A percentile compares a stretch with the other conserved stretches of the same genome.
Evolutionary conservation across 2,888 invertebrate species (phyloP).

Genomic region (Andrena praecox): DNA sequence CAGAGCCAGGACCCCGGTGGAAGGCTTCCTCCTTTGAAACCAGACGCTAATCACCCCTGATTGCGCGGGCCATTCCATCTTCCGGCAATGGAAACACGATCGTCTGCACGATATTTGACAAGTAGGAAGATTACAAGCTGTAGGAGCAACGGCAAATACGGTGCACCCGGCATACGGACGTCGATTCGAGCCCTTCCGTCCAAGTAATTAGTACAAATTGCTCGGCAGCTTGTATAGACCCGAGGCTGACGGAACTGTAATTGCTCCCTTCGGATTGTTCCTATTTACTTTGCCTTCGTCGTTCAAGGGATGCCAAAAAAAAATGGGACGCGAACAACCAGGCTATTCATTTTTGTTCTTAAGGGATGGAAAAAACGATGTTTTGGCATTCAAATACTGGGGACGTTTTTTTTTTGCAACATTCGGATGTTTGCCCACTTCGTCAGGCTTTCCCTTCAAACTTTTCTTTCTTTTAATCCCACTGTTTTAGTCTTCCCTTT

Average conservation of each 20-base stretch:
- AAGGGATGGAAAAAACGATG: no score
- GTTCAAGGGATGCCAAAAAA: background rate
- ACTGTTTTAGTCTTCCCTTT: no score
- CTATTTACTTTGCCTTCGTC: slow-evolving; percentile 13
- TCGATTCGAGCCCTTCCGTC: slow-evolving; percentile 25
- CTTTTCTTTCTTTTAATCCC: no score
- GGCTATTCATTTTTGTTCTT: no score
- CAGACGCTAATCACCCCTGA: slow-evolving; percentile 39
- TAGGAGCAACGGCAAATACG: slow-evolving; percentile 28
- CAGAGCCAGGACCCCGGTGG: background rate
- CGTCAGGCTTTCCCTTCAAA: no score
- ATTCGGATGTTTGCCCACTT: no score
- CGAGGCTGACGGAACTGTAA: background rate
- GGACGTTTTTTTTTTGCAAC: no score
- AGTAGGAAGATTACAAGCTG: slow-evolving; percentile 51
- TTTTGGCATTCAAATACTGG: no score
- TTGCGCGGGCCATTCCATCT: slow-evolving; percentile 30
- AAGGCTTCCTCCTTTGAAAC: slow-evolving; percentile 40
- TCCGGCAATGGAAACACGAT: slow-evolving; percentile 38
- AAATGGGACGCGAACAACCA: no score
- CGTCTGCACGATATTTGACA: slow-evolving; percentile 46
- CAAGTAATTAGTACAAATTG: slow-evolving; percentile 47
- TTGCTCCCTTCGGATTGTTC: slow-evolving; percentile 20
- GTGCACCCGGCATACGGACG: background rate
- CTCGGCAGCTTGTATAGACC: background rate